Base-by-base conservation (phyloP, 1,140 invertebrate species). In the Popillia japonica region DNA sequence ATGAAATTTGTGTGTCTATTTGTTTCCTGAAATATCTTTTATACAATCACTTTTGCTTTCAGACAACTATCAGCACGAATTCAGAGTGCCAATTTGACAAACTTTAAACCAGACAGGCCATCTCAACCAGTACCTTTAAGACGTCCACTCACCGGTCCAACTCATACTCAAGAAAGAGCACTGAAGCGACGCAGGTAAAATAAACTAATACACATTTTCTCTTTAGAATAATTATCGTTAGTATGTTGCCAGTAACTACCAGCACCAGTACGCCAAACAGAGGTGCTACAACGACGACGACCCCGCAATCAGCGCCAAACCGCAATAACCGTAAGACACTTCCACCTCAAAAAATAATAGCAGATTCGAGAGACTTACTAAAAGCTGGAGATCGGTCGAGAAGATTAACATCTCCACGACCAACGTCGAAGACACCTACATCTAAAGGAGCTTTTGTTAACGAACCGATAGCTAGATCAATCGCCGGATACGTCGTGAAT, bases 401-500 rank as follows among this genome's bases (percentile, higher is more conserved):
- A 27, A 79, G 75, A 41, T 55, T 42, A 76, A 72, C 79, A 41
- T 73, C 78, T 61, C 59, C 10, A 17, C 55, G 17, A 41, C 80
- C 61, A 22, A 20, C 14, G 48, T 79, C 41, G 14, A 83, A 79
- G 64, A 81, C 83, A 77, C 77, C 79, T n/a, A 42, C 82, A 78
- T 76, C 79, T 14, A 72, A n/a, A 40, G 7, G 14, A 17, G 72
- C 76, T 40, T 82, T 84, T 72, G 81, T 74, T 34, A 82, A 83
- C 61, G 83, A 86, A 40, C 84, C 84, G 10, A 86, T 86, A 55
- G 85, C 84, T 14, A 77, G 83, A 78, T 86, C 83, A 1, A 86
- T 86, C 59, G 85, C 84, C 20, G 84, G 82, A 34, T 86, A 85
- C 73, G 79, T 84, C 20, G 78, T 76, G 9, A 84, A 83, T 64